phyloP scores from a whole-genome alignment of 2,888 invertebrate species.

The Microctonus aethiopoides region DNA sequence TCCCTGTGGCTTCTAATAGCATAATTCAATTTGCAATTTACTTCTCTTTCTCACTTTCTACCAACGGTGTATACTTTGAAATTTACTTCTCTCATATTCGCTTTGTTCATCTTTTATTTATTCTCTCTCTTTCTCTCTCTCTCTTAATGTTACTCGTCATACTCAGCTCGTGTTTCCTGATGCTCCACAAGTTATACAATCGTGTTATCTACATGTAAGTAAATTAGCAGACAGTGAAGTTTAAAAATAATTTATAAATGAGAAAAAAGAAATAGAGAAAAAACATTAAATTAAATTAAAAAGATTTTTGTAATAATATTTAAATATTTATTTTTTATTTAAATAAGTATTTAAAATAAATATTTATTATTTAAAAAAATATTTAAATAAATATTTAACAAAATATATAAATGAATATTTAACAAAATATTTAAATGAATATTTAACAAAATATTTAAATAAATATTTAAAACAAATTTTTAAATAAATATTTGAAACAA shows the following conservation, averaged over 20 bases:
- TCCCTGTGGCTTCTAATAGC: constrained; percentile 63
- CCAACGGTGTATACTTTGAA: background rate
- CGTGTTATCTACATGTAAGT: background rate
- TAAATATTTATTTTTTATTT: too few relatives aligned
- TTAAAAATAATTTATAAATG: background rate
- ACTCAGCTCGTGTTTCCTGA: background rate
- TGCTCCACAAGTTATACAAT: background rate
- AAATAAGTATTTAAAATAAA: too few relatives aligned
- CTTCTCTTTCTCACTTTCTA: constrained; percentile 12
- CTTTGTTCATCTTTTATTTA: background rate
- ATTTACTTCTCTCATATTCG: background rate
- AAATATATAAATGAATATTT: too few relatives aligned
- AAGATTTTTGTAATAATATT: background rate
- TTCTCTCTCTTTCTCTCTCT: background rate
- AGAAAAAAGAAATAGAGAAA: background rate
- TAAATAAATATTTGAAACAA: too few relatives aligned
- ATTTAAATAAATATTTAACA: too few relatives aligned
- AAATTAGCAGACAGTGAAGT: background rate
- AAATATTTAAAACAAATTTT: too few relatives aligned
- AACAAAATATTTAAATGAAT: too few relatives aligned
- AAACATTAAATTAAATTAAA: background rate
- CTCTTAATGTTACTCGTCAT: background rate
- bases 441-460: too few relatives aligned
- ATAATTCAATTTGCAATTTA: constrained; percentile 60
- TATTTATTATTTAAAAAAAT: too few relatives aligned